Evolutionary conservation across 2,888 invertebrate species (phyloP).

Genomic region (Deladenus siricidicola): DNA sequence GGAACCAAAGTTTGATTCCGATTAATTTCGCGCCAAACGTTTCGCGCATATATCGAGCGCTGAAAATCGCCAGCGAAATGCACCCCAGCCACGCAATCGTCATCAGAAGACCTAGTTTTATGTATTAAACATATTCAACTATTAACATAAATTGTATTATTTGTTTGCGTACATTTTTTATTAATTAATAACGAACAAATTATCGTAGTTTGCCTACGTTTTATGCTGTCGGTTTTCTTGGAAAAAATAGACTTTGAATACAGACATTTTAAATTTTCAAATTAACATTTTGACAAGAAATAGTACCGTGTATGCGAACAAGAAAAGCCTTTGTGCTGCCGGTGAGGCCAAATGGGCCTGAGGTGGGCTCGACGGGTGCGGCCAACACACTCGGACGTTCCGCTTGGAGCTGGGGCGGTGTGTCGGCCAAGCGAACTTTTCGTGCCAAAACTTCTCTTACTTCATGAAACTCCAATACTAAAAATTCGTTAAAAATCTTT

Average conservation of each 20-base stretch:
- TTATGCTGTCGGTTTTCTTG: too few species aligned
- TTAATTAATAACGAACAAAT: too few species aligned
- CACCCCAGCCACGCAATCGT: slow-evolving; percentile 25
- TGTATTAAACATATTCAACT: neutral
- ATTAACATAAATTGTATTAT: neutral
- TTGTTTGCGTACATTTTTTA: too few species aligned
- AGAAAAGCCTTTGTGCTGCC: neutral
- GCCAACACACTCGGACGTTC: neutral
- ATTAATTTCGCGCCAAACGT: slow-evolving; percentile 21
- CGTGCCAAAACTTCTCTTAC: neutral
- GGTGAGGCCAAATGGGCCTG: neutral
- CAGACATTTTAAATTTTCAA: too few species aligned
- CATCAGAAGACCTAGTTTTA: slow-evolving; percentile 28
- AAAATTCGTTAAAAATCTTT: neutral
- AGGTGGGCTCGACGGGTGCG: neutral
- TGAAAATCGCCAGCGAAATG: slow-evolving; percentile 21
- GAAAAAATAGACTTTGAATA: too few species aligned
- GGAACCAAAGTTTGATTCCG: slow-evolving; percentile 31
- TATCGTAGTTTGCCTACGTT: too few species aligned
- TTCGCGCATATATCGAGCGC: slow-evolving; percentile 24
- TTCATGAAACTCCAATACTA: neutral
- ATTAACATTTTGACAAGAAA: too few species aligned
- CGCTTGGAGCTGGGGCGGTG: neutral
- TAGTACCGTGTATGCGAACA: neutral
- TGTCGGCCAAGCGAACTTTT: neutral